phyloP scores from a whole-genome alignment of 35 echinoderm and acorn worm species.

The Lytechinus variegatus region DNA sequence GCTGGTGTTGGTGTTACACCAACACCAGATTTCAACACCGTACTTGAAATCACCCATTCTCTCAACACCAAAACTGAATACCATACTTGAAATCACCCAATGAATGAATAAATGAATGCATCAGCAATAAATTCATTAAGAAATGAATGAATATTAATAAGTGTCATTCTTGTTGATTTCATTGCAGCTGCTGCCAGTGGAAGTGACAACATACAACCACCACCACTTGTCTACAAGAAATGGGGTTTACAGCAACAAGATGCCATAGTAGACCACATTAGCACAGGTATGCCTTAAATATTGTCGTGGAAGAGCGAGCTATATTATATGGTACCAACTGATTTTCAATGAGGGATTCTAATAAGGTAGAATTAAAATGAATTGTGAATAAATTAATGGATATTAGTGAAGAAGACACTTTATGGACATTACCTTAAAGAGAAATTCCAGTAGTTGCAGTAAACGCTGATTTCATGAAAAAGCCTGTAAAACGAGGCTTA shows the following conservation, averaged over 20 bases:
- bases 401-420: no score
- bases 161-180: neutral
- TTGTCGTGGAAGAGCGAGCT: neutral
- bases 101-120: neutral
- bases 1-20: no score
- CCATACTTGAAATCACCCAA: no score
- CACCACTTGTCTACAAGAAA: conserved; percentile 97
- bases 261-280: conserved; percentile 87
- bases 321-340: neutral
- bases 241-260: conserved; percentile 94
- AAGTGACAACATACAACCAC: conserved; percentile 83
- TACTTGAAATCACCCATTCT: no score
- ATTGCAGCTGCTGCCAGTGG: conserved; percentile 76
- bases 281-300: conserved; percentile 68
- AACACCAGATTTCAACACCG: no score
- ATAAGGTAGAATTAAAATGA: no score
- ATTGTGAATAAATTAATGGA: no score
- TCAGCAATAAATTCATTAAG: neutral
- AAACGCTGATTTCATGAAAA: no score
- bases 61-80: no score
- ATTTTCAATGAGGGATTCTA: no score
- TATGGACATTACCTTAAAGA: neutral
- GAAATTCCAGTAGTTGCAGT: neutral
- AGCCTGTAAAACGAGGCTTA: no score
- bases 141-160: neutral